Evolutionary conservation across 2,113 vertebrate species (phyloP), one percentile per base, ranked within the genome.

Genomic region (Cynoglossus semilaevis): DNA sequence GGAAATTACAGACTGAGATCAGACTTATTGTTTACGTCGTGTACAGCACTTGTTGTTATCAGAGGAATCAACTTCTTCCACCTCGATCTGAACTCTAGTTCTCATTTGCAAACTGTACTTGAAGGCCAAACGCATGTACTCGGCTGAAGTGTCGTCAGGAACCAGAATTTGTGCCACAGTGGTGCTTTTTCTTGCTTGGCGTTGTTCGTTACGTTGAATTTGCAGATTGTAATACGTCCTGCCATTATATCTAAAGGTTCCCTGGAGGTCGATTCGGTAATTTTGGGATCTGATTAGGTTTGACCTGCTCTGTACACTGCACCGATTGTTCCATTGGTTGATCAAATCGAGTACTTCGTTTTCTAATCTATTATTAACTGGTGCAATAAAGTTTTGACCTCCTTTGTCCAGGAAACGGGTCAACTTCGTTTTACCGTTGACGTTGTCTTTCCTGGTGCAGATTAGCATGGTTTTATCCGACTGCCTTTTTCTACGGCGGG

Each of bases 331-430:
- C 54, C 54, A 57, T 35, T 1, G 1, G 6, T 9, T 13, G 1
- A 57, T 57, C 14, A 57, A 35, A 0, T 9, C 22, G 16, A 44
- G 7, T 1, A 22, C 41, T 45, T 44, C 41, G 0, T 13, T 15
- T 1, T 8, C 8, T 34, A 16, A 8, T 2, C 2, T 17, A 1
- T 9, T 16, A 1, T 10, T 35, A n/a, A 1, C 0, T 0, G 2
- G 4, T 10, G 8, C 2, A 1, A 43, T 43, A 15, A n/a, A 6
- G 2, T 10, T 0, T 11, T 3, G 1, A 15, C 15, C 19, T 42
- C 9, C 17, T 9, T 10, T 9, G 1, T 42, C 19, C 8, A 7
- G 1, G 51, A 53, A 53, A 6, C 5, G 11, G 14, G 40, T 43
- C 18, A 12, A 14, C n/a, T 5, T 42, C 9, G 3, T 38, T n/a